Conservation (phyloP, 2,888 invertebrate genomes). For the Empis stercorea region DNA sequence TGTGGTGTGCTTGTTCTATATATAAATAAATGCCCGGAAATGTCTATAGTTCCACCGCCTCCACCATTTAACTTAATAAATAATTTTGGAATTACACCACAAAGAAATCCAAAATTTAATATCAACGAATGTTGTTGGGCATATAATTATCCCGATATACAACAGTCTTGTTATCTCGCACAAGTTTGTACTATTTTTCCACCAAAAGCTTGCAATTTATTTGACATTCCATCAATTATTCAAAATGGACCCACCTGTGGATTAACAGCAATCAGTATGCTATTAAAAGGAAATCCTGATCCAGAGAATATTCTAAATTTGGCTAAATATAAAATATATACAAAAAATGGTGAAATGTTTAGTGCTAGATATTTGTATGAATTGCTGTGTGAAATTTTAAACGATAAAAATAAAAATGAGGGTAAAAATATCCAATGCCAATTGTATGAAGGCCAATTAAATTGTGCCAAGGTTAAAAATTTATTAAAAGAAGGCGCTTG, state of each 20-base stretch:
- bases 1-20: too few relatives aligned
- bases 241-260: slow-evolving; percentile 68
- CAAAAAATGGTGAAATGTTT: slow-evolving; percentile 82
- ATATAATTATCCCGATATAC: slow-evolving; percentile 40
- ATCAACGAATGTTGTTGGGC: slow-evolving; percentile 44
- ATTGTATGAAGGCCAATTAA: slow-evolving; percentile 34
- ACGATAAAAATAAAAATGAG: slow-evolving; percentile 1
- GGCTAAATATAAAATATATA: slow-evolving; percentile 51
- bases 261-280: slow-evolving; percentile 73
- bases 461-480: slow-evolving; percentile 33
- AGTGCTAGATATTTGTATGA: slow-evolving; percentile 57
- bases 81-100: too few relatives aligned
- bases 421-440: slow-evolving; percentile 16
- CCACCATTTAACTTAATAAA: too few relatives aligned
- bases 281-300: slow-evolving; percentile 45
- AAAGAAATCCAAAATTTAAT: too few relatives aligned
- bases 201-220: slow-evolving; percentile 41
- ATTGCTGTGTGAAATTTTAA: slow-evolving; percentile 23
- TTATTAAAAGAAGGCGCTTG: slow-evolving; percentile 33
- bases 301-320: slow-evolving; percentile 45
- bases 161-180: slow-evolving; percentile 44
- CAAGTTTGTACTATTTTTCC: slow-evolving; percentile 38
- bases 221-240: slow-evolving; percentile 24
- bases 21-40: too few relatives aligned
- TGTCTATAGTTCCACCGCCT: too few relatives aligned